phyloP scores from a whole-genome alignment of 2,888 invertebrate species.

The Archips xylosteana region DNA sequence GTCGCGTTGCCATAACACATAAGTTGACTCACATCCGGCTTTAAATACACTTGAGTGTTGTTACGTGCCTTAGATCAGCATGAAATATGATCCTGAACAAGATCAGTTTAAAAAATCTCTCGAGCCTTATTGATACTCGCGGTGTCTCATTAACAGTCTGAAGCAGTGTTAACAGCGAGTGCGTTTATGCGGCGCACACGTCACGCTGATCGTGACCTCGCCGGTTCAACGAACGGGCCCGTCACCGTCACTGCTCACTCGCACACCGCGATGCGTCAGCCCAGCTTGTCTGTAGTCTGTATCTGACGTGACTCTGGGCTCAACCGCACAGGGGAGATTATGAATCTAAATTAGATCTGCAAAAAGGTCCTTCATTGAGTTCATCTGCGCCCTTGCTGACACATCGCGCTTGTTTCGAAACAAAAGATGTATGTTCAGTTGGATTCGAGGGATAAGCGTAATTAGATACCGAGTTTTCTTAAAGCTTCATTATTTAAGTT shows the following conservation, averaged over 20 bases:
- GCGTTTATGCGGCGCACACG: conserved; percentile 67
- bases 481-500: conserved; percentile 11
- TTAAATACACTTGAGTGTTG: background rate
- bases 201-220: conserved; percentile 83
- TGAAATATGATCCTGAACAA: background rate
- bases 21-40: conserved; percentile 14
- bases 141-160: conserved; percentile 26
- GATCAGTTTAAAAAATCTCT: conserved; percentile 4
- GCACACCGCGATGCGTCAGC: conserved; percentile 73
- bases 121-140: background rate
- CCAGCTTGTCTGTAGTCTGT: conserved; percentile 13
- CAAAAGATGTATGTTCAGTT: conserved; percentile 11
- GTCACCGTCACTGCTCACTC: conserved; percentile 70
- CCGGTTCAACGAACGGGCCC: conserved; percentile 81
- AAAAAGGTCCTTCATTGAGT: conserved; percentile 31
- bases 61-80: background rate
- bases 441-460: conserved; percentile 8
- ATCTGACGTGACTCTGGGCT: conserved; percentile 7
- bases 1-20: background rate
- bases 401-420: background rate
- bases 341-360: conserved; percentile 38
- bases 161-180: conserved; percentile 53
- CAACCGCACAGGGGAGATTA: conserved; percentile 24
- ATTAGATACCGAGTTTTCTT: conserved; percentile 25
- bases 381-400: conserved; percentile 4